Conservation (phyloP, 2,113 vertebrate species). For the Phaethornis superciliosus region DNA sequence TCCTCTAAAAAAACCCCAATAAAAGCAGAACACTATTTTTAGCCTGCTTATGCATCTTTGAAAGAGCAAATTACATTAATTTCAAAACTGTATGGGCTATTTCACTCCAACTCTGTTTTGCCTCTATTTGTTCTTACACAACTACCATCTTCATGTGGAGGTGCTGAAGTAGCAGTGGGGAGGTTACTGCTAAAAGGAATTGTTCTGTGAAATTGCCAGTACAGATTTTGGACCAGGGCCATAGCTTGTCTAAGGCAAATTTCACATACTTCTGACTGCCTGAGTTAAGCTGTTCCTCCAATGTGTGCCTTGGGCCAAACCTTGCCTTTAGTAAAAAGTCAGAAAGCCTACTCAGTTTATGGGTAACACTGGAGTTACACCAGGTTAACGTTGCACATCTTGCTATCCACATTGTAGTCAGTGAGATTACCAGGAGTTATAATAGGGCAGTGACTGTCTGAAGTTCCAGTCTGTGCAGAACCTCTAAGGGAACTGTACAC, state of each 20-base stretch:
- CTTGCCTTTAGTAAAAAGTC: neutral
- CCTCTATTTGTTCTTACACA: neutral
- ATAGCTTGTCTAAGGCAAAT: neutral
- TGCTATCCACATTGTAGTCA: fast-evolving
- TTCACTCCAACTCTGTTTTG: neutral
- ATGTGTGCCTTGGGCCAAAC: neutral
- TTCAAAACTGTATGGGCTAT: neutral
- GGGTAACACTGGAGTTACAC: neutral
- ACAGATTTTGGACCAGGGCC: neutral
- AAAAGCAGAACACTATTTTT: neutral
- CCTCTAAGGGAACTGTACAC: neutral
- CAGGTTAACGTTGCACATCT: neutral
- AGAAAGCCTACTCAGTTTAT: neutral
- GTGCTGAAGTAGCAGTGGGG: neutral
- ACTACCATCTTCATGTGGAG: neutral
- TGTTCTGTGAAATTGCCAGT: neutral
- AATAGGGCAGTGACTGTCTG: neutral
- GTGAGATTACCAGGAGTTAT: neutral
- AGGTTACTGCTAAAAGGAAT: neutral
- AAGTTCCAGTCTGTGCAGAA: neutral
- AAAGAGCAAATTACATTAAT: neutral
- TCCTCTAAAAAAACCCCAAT: too few relatives aligned
- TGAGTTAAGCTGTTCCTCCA: neutral
- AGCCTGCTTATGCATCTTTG: neutral
- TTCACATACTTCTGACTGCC: neutral